phyloP scores from a whole-genome alignment of 1,140 invertebrate species.

The Cotesia chilonis region DNA sequence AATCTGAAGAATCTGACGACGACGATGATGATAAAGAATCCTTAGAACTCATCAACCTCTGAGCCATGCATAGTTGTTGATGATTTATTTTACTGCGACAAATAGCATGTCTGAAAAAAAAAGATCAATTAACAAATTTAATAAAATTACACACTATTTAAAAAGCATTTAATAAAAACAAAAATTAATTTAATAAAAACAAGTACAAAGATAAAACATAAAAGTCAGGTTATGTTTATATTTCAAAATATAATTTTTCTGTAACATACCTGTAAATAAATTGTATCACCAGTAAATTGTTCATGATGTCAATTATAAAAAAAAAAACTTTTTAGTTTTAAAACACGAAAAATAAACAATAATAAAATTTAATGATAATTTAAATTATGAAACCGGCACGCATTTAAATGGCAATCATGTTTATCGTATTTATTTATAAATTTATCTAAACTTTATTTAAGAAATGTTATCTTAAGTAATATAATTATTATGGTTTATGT shows the following conservation, averaged over 20 bases:
- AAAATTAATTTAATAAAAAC: conserved; percentile 5
- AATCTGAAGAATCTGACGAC: conserved; percentile 20
- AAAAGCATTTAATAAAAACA: background rate
- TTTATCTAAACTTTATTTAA: no score
- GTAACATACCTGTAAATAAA: conserved; percentile 44
- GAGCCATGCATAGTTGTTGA: conserved; percentile 42
- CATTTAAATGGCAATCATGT: background rate
- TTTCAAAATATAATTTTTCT: background rate
- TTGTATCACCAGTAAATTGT: conserved; percentile 41
- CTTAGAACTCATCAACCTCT: conserved; percentile 34
- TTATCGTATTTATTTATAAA: no score
- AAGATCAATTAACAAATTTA: conserved; percentile 4
- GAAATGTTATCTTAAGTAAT: no score
- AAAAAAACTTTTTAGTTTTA: background rate
- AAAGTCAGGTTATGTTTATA: conserved; percentile 19
- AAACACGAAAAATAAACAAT: background rate
- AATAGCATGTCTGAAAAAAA: conserved; percentile 37
- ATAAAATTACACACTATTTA: conserved; percentile 13
- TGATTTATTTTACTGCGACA: conserved; percentile 32
- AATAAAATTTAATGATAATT: background rate
- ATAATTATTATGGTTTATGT: no score
- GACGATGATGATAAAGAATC: conserved; percentile 44
- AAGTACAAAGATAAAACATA: background rate
- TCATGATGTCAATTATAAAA: background rate
- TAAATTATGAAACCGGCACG: background rate